Evolutionary conservation across 2,888 invertebrate genomes (phyloP).

Genomic region (Oscheius sp.): DNA sequence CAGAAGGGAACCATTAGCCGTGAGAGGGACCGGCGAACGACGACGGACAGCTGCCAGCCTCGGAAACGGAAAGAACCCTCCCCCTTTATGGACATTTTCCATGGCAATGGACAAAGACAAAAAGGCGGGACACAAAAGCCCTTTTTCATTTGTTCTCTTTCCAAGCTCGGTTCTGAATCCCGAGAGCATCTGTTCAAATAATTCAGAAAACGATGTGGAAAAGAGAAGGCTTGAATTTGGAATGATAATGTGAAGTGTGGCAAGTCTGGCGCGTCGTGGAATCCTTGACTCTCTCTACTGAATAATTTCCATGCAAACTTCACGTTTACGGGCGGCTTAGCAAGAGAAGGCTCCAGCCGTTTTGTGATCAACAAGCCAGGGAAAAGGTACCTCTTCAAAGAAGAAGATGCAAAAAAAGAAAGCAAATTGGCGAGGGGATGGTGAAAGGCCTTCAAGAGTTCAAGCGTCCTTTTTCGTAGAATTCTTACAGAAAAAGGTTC

Average conservation of each 20-base stretch:
- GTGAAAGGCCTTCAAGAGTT: too few relatives aligned
- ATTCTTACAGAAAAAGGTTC: too few relatives aligned
- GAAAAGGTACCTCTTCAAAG: too few relatives aligned
- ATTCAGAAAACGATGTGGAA: constrained; percentile 9
- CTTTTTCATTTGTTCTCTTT: neutral
- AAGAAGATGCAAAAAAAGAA: too few relatives aligned
- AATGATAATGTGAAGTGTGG: constrained; percentile 2
- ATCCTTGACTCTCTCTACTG: neutral
- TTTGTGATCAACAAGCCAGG: too few relatives aligned
- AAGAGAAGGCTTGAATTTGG: neutral
- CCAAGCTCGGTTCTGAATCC: neutral
- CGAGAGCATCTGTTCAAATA: constrained; percentile 11
- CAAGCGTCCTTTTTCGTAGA: too few relatives aligned
- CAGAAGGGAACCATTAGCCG: neutral
- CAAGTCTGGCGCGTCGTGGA: neutral
- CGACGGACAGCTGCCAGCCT: neutral
- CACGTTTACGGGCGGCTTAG: neutral
- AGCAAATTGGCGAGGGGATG: too few relatives aligned
- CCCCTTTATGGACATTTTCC: constrained; percentile 24
- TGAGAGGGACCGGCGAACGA: neutral
- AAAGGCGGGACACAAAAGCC: constrained; percentile 2
- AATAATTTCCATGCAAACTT: neutral
- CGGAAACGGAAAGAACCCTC: neutral
- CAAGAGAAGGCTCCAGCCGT: too few relatives aligned
- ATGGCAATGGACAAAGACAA: constrained; percentile 30